Conservation (phyloP, 2,797 vertebrate species). For the Pseudomugil tenellus region DNA sequence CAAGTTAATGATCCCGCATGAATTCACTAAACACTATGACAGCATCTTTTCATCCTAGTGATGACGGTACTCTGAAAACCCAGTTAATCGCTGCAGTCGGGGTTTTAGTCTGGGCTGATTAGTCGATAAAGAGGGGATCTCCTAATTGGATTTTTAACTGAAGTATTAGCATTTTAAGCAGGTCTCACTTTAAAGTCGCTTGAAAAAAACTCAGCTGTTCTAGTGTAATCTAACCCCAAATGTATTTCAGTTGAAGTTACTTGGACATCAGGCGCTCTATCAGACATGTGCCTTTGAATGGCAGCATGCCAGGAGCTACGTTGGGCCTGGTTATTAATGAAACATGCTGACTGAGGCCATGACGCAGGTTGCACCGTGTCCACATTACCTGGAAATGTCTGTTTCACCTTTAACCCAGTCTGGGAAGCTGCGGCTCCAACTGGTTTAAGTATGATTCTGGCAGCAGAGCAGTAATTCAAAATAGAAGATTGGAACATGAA, state of each 20-base stretch:
- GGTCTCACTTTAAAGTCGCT: neutral
- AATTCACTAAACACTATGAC: neutral
- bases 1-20: constrained; percentile 2
- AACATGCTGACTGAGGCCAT: constrained; percentile 48
- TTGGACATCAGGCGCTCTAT: constrained; percentile 41
- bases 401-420: constrained; percentile 52
- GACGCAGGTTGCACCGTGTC: constrained; percentile 67
- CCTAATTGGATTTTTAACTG: neutral
- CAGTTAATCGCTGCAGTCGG: neutral
- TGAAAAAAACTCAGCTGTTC: constrained; percentile 24
- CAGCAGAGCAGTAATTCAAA: constrained; percentile 7
- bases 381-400: constrained; percentile 71
- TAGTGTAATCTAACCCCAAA: constrained; percentile 24
- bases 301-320: constrained; percentile 61
- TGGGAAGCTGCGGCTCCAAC: constrained; percentile 1
- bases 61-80: neutral
- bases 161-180: neutral
- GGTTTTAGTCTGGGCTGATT: neutral
- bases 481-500: neutral
- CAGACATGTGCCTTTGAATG: constrained; percentile 57
- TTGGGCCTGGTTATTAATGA: constrained; percentile 72
- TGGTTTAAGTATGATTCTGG: constrained; percentile 10
- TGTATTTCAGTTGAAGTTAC: constrained; percentile 61
- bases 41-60: neutral
- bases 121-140: neutral